phyloP scores from a whole-genome alignment of 2,888 invertebrate species.

The Aethes cnicana region DNA sequence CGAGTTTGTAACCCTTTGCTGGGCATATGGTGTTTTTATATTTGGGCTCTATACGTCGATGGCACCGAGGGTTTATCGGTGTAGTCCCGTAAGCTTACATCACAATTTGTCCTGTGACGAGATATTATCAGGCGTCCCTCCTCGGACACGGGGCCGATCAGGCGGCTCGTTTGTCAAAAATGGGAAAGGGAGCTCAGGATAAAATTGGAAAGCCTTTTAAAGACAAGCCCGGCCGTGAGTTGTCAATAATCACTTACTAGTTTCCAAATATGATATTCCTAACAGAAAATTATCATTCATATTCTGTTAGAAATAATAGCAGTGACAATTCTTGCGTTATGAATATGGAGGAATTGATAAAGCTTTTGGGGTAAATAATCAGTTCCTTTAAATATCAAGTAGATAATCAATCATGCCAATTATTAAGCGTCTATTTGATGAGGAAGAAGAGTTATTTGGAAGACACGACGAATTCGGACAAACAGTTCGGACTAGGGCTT shows the following conservation, averaged over 20 bases:
- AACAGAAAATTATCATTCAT: too few species aligned
- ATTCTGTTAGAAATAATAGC: too few species aligned
- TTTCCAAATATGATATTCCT: too few species aligned
- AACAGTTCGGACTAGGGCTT: too few species aligned
- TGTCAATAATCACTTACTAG: background rate
- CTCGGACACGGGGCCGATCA: slow-evolving; percentile 63
- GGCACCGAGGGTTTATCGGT: slow-evolving; percentile 45
- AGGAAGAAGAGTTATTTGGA: too few species aligned
- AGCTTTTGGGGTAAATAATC: too few species aligned
- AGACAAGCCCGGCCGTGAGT: slow-evolving; percentile 19
- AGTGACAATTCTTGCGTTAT: too few species aligned
- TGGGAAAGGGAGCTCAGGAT: slow-evolving; percentile 48
- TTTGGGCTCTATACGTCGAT: slow-evolving; percentile 26
- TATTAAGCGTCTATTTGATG: too few species aligned
- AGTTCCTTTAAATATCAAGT: too few species aligned
- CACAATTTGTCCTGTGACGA: slow-evolving; percentile 73
- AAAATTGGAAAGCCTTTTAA: slow-evolving; percentile 51
- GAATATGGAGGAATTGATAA: too few species aligned
- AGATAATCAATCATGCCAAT: too few species aligned
- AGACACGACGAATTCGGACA: too few species aligned
- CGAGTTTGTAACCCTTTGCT: slow-evolving; percentile 30
- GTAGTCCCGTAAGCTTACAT: slow-evolving; percentile 52
- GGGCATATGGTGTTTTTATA: slow-evolving; percentile 25
- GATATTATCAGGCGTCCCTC: slow-evolving; percentile 69
- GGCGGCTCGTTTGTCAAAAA: slow-evolving; percentile 71